A percentile compares a stretch with the other conserved stretches of the same genome.
Evolutionary conservation across 2,113 vertebrate species (phyloP).

Genomic region (Sclerurus mexicanus): DNA sequence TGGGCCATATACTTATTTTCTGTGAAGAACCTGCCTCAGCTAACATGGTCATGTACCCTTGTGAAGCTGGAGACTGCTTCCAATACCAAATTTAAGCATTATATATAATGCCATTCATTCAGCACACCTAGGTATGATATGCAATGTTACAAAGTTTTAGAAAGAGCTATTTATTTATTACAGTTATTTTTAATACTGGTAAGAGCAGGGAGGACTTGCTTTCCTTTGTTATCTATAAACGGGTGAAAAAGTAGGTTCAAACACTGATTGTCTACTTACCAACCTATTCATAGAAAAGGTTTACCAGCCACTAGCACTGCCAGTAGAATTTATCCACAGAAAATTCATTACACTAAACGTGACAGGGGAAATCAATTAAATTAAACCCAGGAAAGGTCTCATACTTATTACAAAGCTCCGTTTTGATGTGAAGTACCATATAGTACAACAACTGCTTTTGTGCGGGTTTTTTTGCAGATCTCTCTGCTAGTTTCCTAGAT

Average conservation of each 20-base stretch:
- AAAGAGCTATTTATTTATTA: background rate
- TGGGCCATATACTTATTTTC: background rate
- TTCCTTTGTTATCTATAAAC: background rate
- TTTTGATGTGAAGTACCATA: background rate
- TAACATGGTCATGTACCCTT: background rate
- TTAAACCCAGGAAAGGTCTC: background rate
- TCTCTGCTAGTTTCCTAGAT: background rate
- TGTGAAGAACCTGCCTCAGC: background rate
- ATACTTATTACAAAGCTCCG: background rate
- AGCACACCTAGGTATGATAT: background rate
- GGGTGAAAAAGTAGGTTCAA: background rate
- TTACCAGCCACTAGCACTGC: background rate
- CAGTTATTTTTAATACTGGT: background rate
- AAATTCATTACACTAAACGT: background rate
- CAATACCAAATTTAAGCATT: background rate
- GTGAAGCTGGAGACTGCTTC: background rate
- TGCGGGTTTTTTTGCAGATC: background rate
- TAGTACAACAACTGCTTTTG: background rate
- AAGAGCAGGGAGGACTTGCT: background rate
- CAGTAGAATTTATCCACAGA: background rate
- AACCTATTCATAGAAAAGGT: background rate
- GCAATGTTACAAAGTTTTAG: background rate
- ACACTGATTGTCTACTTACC: background rate
- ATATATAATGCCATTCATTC: background rate
- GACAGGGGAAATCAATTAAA: background rate